These are phyloP conservation scores for Hydrotaea diabolus DNA, from an alignment of 2,888 invertebrate genomes.

Conservation along the genomic window DNA sequence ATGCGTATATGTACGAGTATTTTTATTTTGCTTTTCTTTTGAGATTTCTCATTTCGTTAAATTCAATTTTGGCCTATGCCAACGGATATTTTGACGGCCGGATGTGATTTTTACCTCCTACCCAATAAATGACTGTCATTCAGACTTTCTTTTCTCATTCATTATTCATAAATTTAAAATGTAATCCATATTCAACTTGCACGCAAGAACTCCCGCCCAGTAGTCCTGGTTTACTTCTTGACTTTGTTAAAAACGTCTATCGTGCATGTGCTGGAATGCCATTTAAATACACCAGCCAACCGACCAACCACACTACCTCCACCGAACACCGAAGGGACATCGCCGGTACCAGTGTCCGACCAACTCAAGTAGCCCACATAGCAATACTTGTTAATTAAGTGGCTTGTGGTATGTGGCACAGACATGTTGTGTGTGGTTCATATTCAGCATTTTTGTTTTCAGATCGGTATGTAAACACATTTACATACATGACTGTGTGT, in stretches of 20 bases:
- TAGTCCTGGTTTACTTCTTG: too few species aligned
- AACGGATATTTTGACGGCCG: background rate
- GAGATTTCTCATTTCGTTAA: too few species aligned
- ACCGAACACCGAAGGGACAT: slow-evolving; percentile 57
- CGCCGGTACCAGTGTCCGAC: slow-evolving; percentile 16
- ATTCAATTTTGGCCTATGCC: too few species aligned
- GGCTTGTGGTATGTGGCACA: slow-evolving; percentile 66
- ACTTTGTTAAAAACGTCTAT: too few species aligned
- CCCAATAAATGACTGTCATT: background rate
- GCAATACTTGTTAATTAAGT: slow-evolving; percentile 67
- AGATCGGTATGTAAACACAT: background rate
- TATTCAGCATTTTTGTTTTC: slow-evolving; percentile 29
- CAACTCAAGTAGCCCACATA: slow-evolving; percentile 61
- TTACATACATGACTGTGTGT: background rate
- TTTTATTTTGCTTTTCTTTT: too few species aligned
- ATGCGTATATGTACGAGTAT: too few species aligned
- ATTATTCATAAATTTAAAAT: background rate
- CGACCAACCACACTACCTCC: slow-evolving; percentile 48
- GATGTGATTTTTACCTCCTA: too few species aligned
- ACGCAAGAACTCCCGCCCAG: too few species aligned
- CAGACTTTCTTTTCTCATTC: background rate
- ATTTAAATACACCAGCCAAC: background rate
- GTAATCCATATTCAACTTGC: background rate
- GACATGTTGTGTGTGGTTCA: slow-evolving; percentile 64
- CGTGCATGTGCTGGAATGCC: background rate